Percentiles rank a stretch among this genome's conserved stretches.
Evolutionary conservation across 2,888 invertebrate species (phyloP).

Genomic region (Drepana falcataria): DNA sequence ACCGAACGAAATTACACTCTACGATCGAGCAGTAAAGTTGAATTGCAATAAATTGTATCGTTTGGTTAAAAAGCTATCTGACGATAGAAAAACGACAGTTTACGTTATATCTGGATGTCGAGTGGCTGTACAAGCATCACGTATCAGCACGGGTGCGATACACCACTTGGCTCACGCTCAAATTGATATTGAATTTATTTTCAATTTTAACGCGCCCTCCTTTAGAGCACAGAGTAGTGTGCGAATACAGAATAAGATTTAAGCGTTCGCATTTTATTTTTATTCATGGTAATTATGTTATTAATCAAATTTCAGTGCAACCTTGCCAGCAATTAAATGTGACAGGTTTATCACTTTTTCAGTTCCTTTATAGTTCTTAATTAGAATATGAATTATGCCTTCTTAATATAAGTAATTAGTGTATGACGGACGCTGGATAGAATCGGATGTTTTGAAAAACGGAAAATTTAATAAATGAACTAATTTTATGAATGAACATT

Average conservation of each 20-base stretch:
- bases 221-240: slow-evolving; percentile 48
- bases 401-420: no score
- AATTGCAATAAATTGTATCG: slow-evolving; percentile 30
- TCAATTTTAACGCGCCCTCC: slow-evolving; percentile 78
- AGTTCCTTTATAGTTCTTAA: no score
- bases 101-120: slow-evolving; percentile 40
- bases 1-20: not conserved
- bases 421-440: no score
- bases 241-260: slow-evolving; percentile 19
- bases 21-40: slow-evolving; percentile 1
- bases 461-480: no score
- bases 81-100: slow-evolving; percentile 38
- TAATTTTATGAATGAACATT: no score
- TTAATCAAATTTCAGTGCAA: no score
- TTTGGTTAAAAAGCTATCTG: slow-evolving; percentile 16
- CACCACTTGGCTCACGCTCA: slow-evolving; percentile 75
- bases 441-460: no score
- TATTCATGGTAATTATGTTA: no score
- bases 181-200: slow-evolving; percentile 80
- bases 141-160: slow-evolving; percentile 63
- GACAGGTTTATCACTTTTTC: no score
- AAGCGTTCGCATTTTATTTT: not conserved
- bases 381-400: no score
- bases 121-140: slow-evolving; percentile 66
- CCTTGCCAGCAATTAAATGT: no score